A percentile compares a stretch with the other conserved stretches of the same genome.
Evolutionary conservation across 2,888 invertebrate species (phyloP).

Genomic region (Clivina fossor): DNA sequence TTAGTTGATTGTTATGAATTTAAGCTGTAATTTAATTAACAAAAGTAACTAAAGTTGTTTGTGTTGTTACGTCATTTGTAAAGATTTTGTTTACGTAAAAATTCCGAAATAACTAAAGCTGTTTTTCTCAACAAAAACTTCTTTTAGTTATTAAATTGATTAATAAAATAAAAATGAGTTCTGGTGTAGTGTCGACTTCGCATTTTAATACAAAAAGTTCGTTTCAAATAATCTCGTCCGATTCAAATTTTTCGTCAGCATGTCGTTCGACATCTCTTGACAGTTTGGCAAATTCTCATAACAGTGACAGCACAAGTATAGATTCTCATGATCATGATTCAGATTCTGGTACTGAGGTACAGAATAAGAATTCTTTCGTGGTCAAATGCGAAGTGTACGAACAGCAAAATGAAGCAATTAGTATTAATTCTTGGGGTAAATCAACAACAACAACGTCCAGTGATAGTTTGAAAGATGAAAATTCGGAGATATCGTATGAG

Average conservation of each 20-base stretch:
- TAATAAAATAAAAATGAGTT: conserved; percentile 18
- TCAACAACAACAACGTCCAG: conserved; percentile 39
- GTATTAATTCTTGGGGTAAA: conserved; percentile 44
- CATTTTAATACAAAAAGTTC: conserved; percentile 3
- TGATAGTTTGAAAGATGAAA: conserved; percentile 39
- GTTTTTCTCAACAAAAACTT: conserved; percentile 5
- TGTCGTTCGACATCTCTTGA: conserved; percentile 63
- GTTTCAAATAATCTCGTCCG: conserved; percentile 8
- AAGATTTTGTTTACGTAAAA: no score
- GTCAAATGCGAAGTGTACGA: conserved; percentile 52
- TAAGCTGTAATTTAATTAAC: background rate
- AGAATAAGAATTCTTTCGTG: conserved; percentile 48
- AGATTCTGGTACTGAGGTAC: conserved; percentile 65
- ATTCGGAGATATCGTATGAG: conserved; percentile 46
- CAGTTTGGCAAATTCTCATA: conserved; percentile 69
- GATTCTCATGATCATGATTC: conserved; percentile 64
- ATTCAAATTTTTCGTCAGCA: conserved; percentile 15
- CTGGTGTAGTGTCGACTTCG: conserved; percentile 3
- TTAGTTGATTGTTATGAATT: background rate
- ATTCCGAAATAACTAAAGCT: conserved; percentile 7
- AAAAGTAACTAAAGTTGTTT: conserved; percentile 26
- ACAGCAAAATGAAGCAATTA: conserved; percentile 47
- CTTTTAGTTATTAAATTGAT: conserved; percentile 23
- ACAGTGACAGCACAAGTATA: conserved; percentile 62
- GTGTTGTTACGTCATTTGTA: no score